Conservation (phyloP, 2,888 invertebrate genomes). For the Ashinkailepas kermadecensis region DNA sequence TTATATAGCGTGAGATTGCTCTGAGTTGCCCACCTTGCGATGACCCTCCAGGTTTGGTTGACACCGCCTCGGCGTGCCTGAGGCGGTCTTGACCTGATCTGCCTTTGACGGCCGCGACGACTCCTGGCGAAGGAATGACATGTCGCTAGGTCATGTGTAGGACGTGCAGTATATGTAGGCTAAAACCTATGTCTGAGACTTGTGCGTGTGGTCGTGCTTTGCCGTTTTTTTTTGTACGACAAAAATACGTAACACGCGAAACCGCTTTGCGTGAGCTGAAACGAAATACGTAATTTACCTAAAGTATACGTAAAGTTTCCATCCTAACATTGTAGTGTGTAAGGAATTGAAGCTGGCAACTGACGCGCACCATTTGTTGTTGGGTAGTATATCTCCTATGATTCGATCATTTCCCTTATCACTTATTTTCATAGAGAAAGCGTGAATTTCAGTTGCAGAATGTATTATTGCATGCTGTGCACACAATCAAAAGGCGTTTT, state of each 20-base stretch:
- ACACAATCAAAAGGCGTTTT: constrained; percentile 19
- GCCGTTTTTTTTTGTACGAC: constrained; percentile 12
- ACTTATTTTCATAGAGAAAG: neutral
- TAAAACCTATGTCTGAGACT: constrained; percentile 3
- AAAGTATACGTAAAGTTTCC: constrained; percentile 20
- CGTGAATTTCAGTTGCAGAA: neutral
- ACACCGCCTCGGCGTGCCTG: neutral
- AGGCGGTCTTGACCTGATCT: constrained; percentile 17
- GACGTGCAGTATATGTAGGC: constrained; percentile 15
- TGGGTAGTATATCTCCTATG: neutral
- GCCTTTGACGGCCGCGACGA: neutral
- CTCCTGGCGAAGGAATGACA: neutral
- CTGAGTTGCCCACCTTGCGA: constrained; percentile 6
- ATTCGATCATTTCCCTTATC: neutral
- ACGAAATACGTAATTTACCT: constrained; percentile 20
- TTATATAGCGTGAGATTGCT: neutral
- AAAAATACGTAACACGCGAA: constrained; percentile 5
- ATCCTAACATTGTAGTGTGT: constrained; percentile 22
- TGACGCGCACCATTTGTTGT: constrained; percentile 5
- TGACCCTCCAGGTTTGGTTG: constrained; percentile 13
- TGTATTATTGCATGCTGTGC: constrained; percentile 8
- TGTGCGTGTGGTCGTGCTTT: constrained; percentile 12
- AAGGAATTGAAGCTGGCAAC: constrained; percentile 9
- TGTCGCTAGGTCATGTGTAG: neutral
- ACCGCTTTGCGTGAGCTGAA: neutral